Conservation (phyloP, 2,888 invertebrate genomes). For the Ectropis crepuscularia region DNA sequence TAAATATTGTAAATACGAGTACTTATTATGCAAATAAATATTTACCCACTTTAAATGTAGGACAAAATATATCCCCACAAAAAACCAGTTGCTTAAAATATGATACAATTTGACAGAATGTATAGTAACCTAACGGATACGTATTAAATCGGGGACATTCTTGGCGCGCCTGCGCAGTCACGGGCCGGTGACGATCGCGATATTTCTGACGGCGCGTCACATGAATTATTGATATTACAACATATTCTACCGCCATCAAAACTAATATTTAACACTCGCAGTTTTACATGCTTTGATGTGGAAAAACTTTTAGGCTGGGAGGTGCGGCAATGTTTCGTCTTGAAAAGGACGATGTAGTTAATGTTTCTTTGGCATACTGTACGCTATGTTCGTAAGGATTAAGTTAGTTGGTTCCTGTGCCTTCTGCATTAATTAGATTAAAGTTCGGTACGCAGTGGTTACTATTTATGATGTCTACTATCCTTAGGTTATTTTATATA, state of each 20-base stretch:
- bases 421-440: too few relatives aligned
- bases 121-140: slow-evolving; percentile 56
- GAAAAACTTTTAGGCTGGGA: slow-evolving; percentile 21
- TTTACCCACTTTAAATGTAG: too few relatives aligned
- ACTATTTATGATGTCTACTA: too few relatives aligned
- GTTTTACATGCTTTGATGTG: slow-evolving; percentile 23
- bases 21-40: too few relatives aligned
- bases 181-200: slow-evolving; percentile 56
- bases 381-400: too few relatives aligned
- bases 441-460: too few relatives aligned
- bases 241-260: slow-evolving; percentile 31
- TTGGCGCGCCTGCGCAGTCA: slow-evolving; percentile 60
- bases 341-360: neutral
- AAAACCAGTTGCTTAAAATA: neutral
- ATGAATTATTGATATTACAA: slow-evolving; percentile 51
- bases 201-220: slow-evolving; percentile 54
- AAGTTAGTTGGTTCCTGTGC: too few relatives aligned
- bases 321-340: slow-evolving; percentile 9
- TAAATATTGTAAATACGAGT: too few relatives aligned
- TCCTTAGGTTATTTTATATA: too few relatives aligned
- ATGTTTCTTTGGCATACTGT: too few relatives aligned
- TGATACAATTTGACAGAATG: neutral
- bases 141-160: slow-evolving; percentile 57
- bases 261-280: slow-evolving; percentile 24
- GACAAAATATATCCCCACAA: too few relatives aligned